A percentile compares a stretch with the other conserved stretches of the same genome.
phyloP scores from a whole-genome alignment of 2,888 invertebrate species.

The Lamellibrachia satsuma region DNA sequence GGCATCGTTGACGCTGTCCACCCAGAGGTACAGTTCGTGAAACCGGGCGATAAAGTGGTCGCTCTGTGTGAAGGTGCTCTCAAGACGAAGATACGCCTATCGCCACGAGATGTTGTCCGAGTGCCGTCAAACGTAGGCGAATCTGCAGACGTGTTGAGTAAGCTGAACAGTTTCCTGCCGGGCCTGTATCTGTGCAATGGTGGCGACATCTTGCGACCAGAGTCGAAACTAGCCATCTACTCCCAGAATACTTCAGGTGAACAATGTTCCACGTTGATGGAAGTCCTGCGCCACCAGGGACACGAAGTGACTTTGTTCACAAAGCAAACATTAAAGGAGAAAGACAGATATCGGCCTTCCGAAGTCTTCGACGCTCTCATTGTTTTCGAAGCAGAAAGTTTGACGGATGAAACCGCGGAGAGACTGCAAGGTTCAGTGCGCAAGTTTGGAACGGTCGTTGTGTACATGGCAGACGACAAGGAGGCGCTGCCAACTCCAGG shows the following conservation, averaged over 20 bases:
- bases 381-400: neutral
- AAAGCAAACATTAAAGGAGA: neutral
- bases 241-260: neutral
- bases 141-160: neutral
- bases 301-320: neutral
- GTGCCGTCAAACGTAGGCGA: neutral
- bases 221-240: neutral
- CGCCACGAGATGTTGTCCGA: neutral
- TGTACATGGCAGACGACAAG: neutral
- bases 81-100: neutral
- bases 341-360: neutral
- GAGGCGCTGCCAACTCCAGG: neutral
- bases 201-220: neutral
- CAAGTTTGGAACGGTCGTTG: neutral
- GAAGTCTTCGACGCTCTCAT: conserved; percentile 4
- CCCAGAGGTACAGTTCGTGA: neutral
- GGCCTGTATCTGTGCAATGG: neutral
- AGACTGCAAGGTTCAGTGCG: neutral
- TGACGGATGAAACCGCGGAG: neutral
- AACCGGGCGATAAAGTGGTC: neutral
- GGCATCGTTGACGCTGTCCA: neutral
- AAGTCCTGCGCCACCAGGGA: neutral
- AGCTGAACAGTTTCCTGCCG: neutral
- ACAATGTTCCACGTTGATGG: neutral
- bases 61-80: neutral